Evolutionary conservation across 1,140 invertebrate species (phyloP).

Genomic region (fruit fly (Drosophila melanogaster)): Release_6_plus_ISO1_MT NT_033779.5:18214501-18215000

Average conservation of each 20-base stretch:
- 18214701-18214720: slow-evolving; percentile 30
- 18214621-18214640: slow-evolving; percentile 1
- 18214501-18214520: no score
- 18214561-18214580: no score
- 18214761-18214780: no score
- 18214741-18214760: slow-evolving; percentile 40
- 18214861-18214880: slow-evolving; percentile 72
- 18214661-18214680: slow-evolving; percentile 33
- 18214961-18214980: slow-evolving; percentile 8
- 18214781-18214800: slow-evolving; percentile 11
- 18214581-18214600: no score
- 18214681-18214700: slow-evolving; percentile 41
- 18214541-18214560: no score
- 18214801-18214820: slow-evolving; percentile 58
- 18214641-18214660: slow-evolving; percentile 34
- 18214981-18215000: slow-evolving; percentile 21
- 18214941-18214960: slow-evolving; percentile 66
- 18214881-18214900: slow-evolving; percentile 67
- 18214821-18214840: slow-evolving; percentile 77
- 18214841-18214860: slow-evolving; percentile 69
- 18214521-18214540: no score
- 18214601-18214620: no score
- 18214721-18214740: slow-evolving; percentile 63
- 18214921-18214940: slow-evolving; percentile 17
- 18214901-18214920: slow-evolving; percentile 8